phyloP scores from a whole-genome alignment of 2,113 vertebrate species.

The Sinocyclocheilus anshuiensis region DNA sequence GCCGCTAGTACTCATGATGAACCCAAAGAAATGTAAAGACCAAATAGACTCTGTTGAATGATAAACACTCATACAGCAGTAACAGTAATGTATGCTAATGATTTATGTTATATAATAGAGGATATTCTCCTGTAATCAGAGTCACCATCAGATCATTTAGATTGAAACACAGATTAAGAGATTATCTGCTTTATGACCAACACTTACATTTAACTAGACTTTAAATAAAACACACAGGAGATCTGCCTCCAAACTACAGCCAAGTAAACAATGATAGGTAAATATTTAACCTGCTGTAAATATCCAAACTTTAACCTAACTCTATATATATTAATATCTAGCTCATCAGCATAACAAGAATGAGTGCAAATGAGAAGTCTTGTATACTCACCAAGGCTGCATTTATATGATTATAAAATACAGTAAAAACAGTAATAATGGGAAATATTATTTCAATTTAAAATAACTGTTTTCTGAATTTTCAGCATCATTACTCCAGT shows the following conservation, averaged over 20 bases:
- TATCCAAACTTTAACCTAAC: not conserved
- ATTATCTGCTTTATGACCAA: not conserved
- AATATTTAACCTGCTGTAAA: not conserved
- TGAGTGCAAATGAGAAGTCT: too few species aligned
- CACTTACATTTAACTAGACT: not conserved
- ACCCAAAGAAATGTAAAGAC: too few species aligned
- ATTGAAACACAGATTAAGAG: not conserved
- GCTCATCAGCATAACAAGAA: not conserved
- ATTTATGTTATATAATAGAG: not conserved
- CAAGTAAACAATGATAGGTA: not conserved
- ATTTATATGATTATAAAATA: too few species aligned
- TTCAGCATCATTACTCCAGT: too few species aligned
- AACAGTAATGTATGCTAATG: not conserved
- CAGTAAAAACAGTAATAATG: too few species aligned
- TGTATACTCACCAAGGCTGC: too few species aligned
- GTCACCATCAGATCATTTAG: not conserved
- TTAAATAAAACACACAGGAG: not conserved
- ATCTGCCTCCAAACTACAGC: not conserved
- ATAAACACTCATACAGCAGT: not conserved
- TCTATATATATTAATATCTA: not conserved
- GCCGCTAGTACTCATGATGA: too few species aligned
- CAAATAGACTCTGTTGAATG: not conserved
- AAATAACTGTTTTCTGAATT: too few species aligned
- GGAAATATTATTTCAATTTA: too few species aligned
- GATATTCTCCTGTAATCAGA: not conserved